phyloP scores from a whole-genome alignment of 2,888 invertebrate species.

The Branchellion lobata region DNA sequence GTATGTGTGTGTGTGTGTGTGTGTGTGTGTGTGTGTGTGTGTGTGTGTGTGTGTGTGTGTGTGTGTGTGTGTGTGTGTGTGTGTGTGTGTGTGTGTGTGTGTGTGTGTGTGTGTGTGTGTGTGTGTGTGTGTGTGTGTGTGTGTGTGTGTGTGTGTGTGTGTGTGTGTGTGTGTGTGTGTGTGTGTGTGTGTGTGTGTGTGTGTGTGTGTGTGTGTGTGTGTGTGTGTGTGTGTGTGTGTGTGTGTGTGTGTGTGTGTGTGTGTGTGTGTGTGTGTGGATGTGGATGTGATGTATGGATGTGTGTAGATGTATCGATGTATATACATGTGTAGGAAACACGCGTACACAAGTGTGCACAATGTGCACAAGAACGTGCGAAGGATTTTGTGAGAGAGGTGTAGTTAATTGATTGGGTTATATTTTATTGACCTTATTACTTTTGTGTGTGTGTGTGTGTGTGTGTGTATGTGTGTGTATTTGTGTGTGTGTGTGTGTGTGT shows the following conservation, averaged over 20 bases:
- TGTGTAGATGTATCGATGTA: too few species aligned
- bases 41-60: slow-evolving; percentile 40
- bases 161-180: slow-evolving; percentile 41
- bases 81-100: slow-evolving; percentile 42
- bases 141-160: slow-evolving; percentile 45
- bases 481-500: too few species aligned
- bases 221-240: slow-evolving; percentile 36
- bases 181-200: slow-evolving; percentile 39
- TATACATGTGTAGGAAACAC: too few species aligned
- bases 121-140: slow-evolving; percentile 43
- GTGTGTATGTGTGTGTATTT: too few species aligned
- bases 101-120: slow-evolving; percentile 44
- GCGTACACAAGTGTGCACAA: too few species aligned
- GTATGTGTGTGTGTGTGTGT: background rate
- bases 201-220: slow-evolving; percentile 37
- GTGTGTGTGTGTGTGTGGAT: slow-evolving; percentile 31
- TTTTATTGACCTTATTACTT: too few species aligned
- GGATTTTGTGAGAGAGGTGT: too few species aligned
- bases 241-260: slow-evolving; percentile 16
- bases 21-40: slow-evolving; percentile 33
- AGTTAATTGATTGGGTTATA: too few species aligned
- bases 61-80: slow-evolving; percentile 42
- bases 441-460: too few species aligned
- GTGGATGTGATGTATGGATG: too few species aligned
- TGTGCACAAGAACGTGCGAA: too few species aligned